phyloP scores from a whole-genome alignment of 2,797 vertebrate species.

The Ctenopoma multispine region DNA sequence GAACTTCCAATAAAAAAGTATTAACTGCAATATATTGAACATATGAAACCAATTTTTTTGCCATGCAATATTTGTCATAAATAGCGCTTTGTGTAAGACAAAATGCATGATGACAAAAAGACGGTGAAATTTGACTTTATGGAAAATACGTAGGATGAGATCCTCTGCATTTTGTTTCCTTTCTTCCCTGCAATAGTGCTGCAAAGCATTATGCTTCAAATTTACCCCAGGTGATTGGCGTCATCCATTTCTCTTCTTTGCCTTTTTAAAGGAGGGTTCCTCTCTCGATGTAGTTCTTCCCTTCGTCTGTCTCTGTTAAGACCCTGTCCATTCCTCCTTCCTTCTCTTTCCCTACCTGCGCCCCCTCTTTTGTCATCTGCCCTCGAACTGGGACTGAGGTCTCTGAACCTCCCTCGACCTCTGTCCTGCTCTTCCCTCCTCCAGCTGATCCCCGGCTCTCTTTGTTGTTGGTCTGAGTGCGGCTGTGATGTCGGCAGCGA shows the following conservation, averaged over 20 bases:
- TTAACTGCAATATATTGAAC: not conserved
- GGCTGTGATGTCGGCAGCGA: constrained; percentile 13
- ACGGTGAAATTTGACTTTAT: constrained; percentile 18
- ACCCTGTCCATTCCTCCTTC: constrained; percentile 41
- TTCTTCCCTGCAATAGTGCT: constrained; percentile 38
- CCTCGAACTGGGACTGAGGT: constrained; percentile 52
- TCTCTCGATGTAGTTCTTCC: constrained; percentile 66
- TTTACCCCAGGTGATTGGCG: constrained; percentile 69
- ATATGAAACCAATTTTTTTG: no score
- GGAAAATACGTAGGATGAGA: constrained; percentile 37
- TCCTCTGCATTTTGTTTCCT: constrained; percentile 57
- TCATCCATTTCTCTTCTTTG: constrained; percentile 73
- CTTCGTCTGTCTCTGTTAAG: constrained; percentile 45
- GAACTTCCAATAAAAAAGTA: not conserved
- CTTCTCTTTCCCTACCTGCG: constrained; percentile 58
- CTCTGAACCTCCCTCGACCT: constrained; percentile 61
- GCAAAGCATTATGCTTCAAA: constrained; percentile 59
- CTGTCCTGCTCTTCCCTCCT: constrained; percentile 63
- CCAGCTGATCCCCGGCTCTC: constrained; percentile 55
- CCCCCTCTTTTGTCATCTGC: constrained; percentile 51
- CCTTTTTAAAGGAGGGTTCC: constrained; percentile 69
- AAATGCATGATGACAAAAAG: not conserved
- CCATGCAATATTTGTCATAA: constrained; percentile 29
- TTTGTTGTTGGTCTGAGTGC: constrained; percentile 52
- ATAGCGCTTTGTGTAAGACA: not conserved